These are phyloP conservation scores for Patagioenas fasciata DNA, from an alignment of 2,113 vertebrate genomes.

Conservation along the genomic window DNA sequence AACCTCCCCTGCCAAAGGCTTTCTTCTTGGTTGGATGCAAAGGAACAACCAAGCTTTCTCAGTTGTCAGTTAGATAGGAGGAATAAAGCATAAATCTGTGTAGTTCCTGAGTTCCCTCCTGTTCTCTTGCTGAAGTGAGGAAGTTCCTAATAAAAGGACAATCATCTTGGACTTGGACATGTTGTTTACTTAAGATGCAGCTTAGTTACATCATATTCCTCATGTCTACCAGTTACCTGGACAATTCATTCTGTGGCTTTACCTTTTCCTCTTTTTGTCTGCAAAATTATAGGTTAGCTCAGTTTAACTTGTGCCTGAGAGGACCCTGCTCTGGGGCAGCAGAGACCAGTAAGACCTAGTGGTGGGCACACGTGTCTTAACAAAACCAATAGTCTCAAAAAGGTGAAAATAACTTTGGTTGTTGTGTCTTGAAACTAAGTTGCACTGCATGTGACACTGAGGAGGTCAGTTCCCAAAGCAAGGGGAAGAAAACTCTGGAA, in stretches of 20 bases:
- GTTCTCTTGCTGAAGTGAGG: background rate
- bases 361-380: background rate
- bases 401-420: background rate
- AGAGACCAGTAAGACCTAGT: background rate
- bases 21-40: background rate
- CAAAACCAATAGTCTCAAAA: background rate
- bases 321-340: background rate
- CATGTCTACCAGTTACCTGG: background rate
- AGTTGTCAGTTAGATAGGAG: background rate
- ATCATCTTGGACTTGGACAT: background rate
- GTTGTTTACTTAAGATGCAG: background rate
- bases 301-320: background rate
- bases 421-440: background rate
- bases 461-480: background rate
- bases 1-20: background rate
- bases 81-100: background rate
- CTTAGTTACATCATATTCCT: background rate
- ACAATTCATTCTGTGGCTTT: background rate
- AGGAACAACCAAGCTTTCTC: background rate
- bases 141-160: background rate
- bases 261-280: background rate
- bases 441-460: background rate
- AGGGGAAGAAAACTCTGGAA: background rate
- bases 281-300: background rate
- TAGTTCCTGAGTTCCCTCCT: background rate